Conservation (phyloP, 2,888 invertebrate genomes). For the Caenorhabditis panamensis region DNA sequence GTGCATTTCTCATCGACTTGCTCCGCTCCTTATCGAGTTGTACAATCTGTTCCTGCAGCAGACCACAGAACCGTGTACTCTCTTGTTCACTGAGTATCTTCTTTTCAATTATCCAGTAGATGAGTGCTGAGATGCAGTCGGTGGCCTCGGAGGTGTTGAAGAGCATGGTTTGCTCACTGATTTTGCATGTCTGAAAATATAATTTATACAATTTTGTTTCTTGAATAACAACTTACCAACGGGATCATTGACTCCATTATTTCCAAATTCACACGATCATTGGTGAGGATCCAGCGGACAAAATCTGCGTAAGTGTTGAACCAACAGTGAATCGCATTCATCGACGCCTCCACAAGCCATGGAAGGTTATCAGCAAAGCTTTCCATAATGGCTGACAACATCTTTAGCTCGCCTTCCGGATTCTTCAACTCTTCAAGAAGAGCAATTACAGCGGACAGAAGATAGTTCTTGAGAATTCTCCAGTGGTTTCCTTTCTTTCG, state of each 20-base stretch:
- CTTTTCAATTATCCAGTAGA: slow-evolving; percentile 53
- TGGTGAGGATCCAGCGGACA: slow-evolving; percentile 32
- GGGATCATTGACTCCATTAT: slow-evolving; percentile 7
- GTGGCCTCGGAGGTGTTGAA: slow-evolving; percentile 15
- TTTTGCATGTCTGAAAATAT: slow-evolving; percentile 27
- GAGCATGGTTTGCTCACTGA: slow-evolving; percentile 25
- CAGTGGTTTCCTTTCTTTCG: slow-evolving; percentile 70
- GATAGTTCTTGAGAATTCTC: slow-evolving; percentile 42
- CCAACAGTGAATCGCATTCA: slow-evolving; percentile 37
- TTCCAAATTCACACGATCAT: slow-evolving; percentile 2
- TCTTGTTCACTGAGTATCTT: slow-evolving; percentile 6
- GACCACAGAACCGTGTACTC: background rate
- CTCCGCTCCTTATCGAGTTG: slow-evolving; percentile 10
- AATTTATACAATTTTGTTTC: background rate
- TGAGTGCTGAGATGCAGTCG: slow-evolving; percentile 18
- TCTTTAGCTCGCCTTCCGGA: slow-evolving; percentile 18
- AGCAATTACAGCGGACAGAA: slow-evolving; percentile 49
- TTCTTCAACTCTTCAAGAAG: slow-evolving; percentile 34
- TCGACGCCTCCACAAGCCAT: slow-evolving; percentile 23
- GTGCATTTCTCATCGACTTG: background rate
- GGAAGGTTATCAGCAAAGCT: slow-evolving; percentile 63
- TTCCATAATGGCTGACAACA: slow-evolving; percentile 43
- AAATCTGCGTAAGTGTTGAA: slow-evolving; percentile 31
- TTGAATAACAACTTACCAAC: slow-evolving; percentile 15
- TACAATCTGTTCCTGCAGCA: slow-evolving; percentile 5